Evolutionary conservation across 1,140 invertebrate genomes (phyloP).

Genomic region (Drosophila nebulosa): DNA sequence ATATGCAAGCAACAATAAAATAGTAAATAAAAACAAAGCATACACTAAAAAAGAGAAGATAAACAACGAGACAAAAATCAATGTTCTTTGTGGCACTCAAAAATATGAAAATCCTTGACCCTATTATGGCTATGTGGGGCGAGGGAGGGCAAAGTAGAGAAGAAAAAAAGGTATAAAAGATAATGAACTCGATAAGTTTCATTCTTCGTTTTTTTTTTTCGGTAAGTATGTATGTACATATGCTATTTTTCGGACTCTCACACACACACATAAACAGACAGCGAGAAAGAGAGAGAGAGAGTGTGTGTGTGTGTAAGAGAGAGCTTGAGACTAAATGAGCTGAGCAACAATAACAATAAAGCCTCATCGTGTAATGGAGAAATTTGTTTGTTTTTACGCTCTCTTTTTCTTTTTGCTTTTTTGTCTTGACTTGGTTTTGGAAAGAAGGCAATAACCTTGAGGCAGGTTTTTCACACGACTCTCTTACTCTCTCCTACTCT

Average conservation of each 20-base stretch:
- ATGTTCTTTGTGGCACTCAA: constrained; percentile 22
- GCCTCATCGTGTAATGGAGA: constrained; percentile 66
- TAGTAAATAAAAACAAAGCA: background rate
- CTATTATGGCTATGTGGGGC: constrained; percentile 25
- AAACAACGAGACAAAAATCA: background rate
- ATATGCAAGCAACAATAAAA: background rate
- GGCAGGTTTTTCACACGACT: constrained; percentile 71
- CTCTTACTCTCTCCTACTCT: background rate
- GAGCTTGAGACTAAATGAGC: background rate
- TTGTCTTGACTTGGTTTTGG: constrained; percentile 36
- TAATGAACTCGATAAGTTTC: constrained; percentile 67
- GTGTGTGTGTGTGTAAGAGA: too few relatives aligned
- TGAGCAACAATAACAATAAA: constrained; percentile 34
- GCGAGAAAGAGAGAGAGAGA: constrained; percentile 11
- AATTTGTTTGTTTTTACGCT: constrained; percentile 65
- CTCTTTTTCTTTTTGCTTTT: constrained; percentile 41
- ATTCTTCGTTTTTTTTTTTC: constrained; percentile 21
- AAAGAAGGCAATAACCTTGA: constrained; percentile 72
- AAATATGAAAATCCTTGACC: constrained; percentile 67
- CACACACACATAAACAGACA: background rate
- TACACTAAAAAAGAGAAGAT: background rate
- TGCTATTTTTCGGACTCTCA: constrained; percentile 14
- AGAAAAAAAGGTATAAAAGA: constrained; percentile 38
- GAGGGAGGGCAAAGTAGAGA: background rate
- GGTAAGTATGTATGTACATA: constrained; percentile 14